Evolutionary conservation across 2,113 vertebrate species (phyloP).

Genomic region (Aix galericulata): DNA sequence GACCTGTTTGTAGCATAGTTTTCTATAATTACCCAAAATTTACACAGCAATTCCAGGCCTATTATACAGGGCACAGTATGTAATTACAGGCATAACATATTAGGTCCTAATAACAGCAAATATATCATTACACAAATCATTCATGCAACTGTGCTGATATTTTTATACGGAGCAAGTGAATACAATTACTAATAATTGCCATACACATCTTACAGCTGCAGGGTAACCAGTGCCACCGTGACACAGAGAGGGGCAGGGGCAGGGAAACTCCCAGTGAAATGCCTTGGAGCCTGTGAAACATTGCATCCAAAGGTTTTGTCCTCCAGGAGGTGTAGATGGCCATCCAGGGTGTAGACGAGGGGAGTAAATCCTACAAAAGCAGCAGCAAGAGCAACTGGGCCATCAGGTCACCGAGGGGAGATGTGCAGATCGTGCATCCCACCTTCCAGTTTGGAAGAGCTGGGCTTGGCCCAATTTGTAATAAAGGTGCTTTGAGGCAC

Average conservation of each 20-base stretch:
- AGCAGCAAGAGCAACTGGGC: not conserved
- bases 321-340: not conserved
- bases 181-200: conserved; percentile 18
- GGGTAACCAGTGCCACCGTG: not conserved
- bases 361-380: not conserved
- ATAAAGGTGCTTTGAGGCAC: not conserved
- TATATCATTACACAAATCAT: conserved; percentile 59
- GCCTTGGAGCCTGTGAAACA: not conserved
- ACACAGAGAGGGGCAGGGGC: not conserved
- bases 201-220: conserved; percentile 11
- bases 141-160: conserved; percentile 30
- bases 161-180: conserved; percentile 38
- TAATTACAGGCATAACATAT: conserved; percentile 61
- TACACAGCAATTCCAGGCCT: conserved; percentile 46
- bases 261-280: not conserved
- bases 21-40: conserved; percentile 55
- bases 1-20: conserved; percentile 56
- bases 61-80: conserved; percentile 15
- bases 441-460: not conserved
- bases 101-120: conserved; percentile 53
- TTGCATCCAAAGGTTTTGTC: not conserved
- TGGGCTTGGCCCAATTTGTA: not conserved
- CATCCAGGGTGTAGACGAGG: not conserved
- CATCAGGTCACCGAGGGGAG: not conserved
- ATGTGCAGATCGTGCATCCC: not conserved